Percentiles rank a stretch among this genome's conserved stretches.
Conservation (phyloP, 1,140 invertebrate species). For the Eciton burchellii region DNA sequence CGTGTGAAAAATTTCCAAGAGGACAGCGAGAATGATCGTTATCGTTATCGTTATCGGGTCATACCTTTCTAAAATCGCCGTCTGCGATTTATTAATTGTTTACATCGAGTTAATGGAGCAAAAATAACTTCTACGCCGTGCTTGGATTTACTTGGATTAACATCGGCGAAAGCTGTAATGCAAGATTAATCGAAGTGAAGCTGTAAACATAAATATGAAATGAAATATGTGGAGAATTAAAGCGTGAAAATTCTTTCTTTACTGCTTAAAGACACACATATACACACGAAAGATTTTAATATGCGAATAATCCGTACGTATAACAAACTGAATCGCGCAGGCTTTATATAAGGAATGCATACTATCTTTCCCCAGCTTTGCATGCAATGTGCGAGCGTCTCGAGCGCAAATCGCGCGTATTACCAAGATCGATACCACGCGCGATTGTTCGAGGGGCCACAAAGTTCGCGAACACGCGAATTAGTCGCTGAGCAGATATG, state of each 20-base stretch:
- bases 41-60: background rate
- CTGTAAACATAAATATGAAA: background rate
- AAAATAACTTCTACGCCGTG: background rate
- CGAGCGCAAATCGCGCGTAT: background rate
- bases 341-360: too few species aligned
- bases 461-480: conserved; percentile 33
- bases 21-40: background rate
- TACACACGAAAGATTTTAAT: too few species aligned
- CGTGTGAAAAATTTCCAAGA: conserved; percentile 40
- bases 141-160: background rate
- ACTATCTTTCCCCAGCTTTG: background rate
- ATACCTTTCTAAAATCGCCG: background rate
- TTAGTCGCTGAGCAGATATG: conserved; percentile 31
- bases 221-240: too few species aligned
- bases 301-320: too few species aligned
- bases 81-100: background rate
- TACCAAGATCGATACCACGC: conserved; percentile 10
- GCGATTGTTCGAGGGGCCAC: background rate
- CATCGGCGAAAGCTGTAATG: background rate
- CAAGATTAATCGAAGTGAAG: background rate
- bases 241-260: too few species aligned
- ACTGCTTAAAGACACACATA: too few species aligned
- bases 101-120: background rate
- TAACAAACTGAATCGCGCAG: too few species aligned
- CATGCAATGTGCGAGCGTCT: background rate